A percentile compares a stretch with the other conserved stretches of the same genome.
Evolutionary conservation across 2,888 invertebrate species (phyloP).

Genomic region (Tipula helvola): DNA sequence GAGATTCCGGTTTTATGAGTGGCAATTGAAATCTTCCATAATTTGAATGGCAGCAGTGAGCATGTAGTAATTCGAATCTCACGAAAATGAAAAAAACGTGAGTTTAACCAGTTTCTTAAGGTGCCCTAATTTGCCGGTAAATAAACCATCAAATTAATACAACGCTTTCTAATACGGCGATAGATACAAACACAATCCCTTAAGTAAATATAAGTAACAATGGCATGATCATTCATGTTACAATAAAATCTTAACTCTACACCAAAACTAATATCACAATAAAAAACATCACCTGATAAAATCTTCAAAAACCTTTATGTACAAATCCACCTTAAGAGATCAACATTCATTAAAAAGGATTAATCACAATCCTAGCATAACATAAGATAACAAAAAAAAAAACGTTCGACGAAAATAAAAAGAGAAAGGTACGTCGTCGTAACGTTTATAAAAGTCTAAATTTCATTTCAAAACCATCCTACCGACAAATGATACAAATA

Average conservation of each 20-base stretch:
- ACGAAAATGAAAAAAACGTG: too few species aligned
- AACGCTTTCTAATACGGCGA: too few species aligned
- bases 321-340: neutral
- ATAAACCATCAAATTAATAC: too few species aligned
- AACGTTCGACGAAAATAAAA: neutral
- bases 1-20: too few species aligned
- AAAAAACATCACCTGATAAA: neutral
- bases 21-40: too few species aligned
- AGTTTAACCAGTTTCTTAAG: too few species aligned
- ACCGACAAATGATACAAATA: neutral
- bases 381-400: neutral
- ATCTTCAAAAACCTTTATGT: neutral
- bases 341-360: neutral
- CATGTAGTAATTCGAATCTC: too few species aligned
- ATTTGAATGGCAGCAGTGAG: too few species aligned
- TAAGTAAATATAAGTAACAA: too few species aligned
- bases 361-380: neutral
- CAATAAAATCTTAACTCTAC: neutral
- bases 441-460: neutral
- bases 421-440: neutral
- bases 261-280: neutral
- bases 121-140: too few species aligned
- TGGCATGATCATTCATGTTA: neutral
- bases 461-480: neutral
- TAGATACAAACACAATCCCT: too few species aligned